A percentile compares a stretch with the other conserved stretches of the same genome.
phyloP scores from a whole-genome alignment of 2,113 vertebrate species.

The Triplophysa tibetana region DNA sequence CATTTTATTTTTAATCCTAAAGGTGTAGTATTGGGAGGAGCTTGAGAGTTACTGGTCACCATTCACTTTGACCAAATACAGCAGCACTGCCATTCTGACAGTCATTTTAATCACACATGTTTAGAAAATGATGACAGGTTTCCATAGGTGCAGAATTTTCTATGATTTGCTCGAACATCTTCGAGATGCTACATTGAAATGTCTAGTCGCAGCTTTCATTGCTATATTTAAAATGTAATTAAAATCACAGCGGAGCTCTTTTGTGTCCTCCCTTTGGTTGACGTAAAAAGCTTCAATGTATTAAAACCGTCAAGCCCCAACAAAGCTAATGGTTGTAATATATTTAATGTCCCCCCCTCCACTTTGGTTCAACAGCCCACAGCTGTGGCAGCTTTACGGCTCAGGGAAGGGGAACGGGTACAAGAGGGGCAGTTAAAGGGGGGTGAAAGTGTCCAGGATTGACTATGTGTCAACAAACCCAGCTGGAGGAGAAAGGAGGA shows the following conservation, averaged over 20 bases:
- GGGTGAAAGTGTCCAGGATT: slow-evolving; percentile 75
- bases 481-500: slow-evolving; percentile 87
- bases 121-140: background rate
- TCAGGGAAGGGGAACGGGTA: slow-evolving; percentile 65
- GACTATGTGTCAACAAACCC: slow-evolving; percentile 96
- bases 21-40: too few relatives aligned
- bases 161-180: background rate
- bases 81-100: too few relatives aligned
- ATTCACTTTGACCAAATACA: too few relatives aligned
- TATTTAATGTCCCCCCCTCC: slow-evolving; percentile 75
- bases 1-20: background rate
- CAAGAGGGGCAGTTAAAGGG: slow-evolving; percentile 64
- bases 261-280: slow-evolving; percentile 66
- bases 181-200: background rate
- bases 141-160: too few relatives aligned
- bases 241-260: slow-evolving; percentile 74
- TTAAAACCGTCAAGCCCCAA: slow-evolving; percentile 87
- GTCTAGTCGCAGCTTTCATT: slow-evolving; percentile 22
- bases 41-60: too few relatives aligned
- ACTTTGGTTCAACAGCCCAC: slow-evolving; percentile 90
- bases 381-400: slow-evolving; percentile 97
- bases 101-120: too few relatives aligned
- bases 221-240: slow-evolving; percentile 54
- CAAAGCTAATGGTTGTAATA: slow-evolving; percentile 88
- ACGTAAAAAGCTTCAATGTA: slow-evolving; percentile 85